Evolutionary conservation across 2,113 vertebrate genomes (phyloP).

Genomic region (Sinosuthora webbiana): DNA sequence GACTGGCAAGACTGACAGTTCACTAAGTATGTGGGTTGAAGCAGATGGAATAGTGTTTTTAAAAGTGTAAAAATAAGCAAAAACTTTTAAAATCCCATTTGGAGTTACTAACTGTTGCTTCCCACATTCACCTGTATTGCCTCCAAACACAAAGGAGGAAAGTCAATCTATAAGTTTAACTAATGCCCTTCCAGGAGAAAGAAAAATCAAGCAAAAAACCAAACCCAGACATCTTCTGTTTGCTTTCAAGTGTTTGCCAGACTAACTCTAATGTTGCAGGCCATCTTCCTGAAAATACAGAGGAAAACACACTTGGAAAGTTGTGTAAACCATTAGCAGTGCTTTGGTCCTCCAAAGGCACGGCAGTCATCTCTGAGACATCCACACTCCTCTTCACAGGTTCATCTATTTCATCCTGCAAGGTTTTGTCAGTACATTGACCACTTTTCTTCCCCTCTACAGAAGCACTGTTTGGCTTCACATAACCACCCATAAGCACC

Average conservation of each 20-base stretch:
- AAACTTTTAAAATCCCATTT: not conserved
- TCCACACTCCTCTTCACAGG: not conserved
- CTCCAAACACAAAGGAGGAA: not conserved
- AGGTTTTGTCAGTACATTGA: not conserved
- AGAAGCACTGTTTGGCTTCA: not conserved
- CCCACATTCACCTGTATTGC: not conserved
- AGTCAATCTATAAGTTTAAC: not conserved
- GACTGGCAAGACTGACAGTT: not conserved
- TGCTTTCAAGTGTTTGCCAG: not conserved
- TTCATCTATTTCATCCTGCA: not conserved
- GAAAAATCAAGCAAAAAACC: not conserved
- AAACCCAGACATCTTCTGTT: not conserved
- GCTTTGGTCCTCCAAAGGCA: not conserved
- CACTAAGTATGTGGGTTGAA: not conserved
- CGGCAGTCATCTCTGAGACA: not conserved
- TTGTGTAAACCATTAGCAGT: not conserved
- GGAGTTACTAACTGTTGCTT: not conserved
- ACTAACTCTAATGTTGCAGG: not conserved
- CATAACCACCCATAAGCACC: accelerated
- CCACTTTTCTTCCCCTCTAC: not conserved
- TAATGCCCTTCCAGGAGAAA: not conserved
- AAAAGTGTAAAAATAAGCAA: not conserved
- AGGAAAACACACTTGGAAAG: not conserved
- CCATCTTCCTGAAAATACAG: not conserved
- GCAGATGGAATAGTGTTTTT: not conserved